These are phyloP conservation scores for Trogon surrucura DNA, from an alignment of 2,113 vertebrate species.

Conservation along the genomic window DNA sequence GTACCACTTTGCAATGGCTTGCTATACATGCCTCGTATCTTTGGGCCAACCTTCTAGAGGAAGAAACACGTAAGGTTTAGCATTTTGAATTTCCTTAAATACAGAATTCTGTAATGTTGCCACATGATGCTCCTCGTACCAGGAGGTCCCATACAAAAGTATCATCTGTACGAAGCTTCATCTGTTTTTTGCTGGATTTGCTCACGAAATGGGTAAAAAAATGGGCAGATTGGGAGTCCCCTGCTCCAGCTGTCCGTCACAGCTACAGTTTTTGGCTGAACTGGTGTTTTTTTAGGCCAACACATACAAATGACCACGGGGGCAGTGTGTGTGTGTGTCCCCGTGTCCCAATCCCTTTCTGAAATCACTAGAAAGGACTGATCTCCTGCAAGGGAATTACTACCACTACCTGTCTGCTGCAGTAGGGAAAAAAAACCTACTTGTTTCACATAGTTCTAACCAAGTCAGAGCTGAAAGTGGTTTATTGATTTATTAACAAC, in stretches of 20 bases:
- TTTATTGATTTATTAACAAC: background rate
- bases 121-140: background rate
- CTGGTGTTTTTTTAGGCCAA: background rate
- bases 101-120: accelerated
- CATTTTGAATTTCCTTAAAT: background rate
- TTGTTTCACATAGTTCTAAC: background rate
- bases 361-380: background rate
- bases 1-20: accelerated
- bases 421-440: background rate
- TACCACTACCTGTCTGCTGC: background rate
- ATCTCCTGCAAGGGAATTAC: background rate
- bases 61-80: background rate
- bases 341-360: background rate
- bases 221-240: background rate
- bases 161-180: background rate
- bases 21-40: background rate
- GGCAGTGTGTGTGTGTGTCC: too few species aligned
- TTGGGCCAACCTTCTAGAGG: background rate
- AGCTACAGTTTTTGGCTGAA: background rate
- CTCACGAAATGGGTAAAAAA: background rate
- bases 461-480: background rate
- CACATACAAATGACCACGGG: accelerated
- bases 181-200: background rate
- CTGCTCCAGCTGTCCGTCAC: background rate
- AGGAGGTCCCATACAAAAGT: background rate